Evolutionary conservation across 2,888 invertebrate genomes (phyloP).

Genomic region (Lagria hirta): DNA sequence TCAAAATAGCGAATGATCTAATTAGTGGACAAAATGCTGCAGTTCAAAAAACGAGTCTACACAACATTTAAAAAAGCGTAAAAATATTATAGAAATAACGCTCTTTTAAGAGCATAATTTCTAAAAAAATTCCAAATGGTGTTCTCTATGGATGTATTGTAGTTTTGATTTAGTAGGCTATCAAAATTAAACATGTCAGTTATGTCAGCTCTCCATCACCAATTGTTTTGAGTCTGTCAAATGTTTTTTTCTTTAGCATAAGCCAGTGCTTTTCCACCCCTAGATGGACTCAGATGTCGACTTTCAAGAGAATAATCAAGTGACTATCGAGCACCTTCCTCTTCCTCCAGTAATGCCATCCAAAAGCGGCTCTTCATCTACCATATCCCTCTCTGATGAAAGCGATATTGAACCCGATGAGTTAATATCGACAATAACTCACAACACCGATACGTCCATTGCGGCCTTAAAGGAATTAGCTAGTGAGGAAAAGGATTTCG

Average conservation of each 20-base stretch:
- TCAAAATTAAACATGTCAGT: no score
- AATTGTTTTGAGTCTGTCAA: not conserved
- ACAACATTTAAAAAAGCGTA: no score
- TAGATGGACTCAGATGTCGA: conserved; percentile 35
- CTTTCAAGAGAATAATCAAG: conserved; percentile 28
- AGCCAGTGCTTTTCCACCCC: conserved; percentile 14
- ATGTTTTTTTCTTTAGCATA: no score
- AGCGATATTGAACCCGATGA: conserved; percentile 66
- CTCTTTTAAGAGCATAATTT: no score
- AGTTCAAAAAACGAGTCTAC: no score
- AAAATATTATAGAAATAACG: no score
- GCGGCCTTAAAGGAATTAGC: conserved; percentile 70
- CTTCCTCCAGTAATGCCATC: conserved; percentile 11
- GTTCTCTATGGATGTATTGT: no score
- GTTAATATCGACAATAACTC: conserved; percentile 66
- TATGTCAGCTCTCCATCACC: no score
- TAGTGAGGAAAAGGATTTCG: conserved; percentile 55
- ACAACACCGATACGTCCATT: conserved; percentile 69
- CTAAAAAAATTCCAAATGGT: no score
- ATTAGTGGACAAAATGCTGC: no score
- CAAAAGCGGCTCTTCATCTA: conserved; percentile 26
- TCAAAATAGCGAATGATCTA: no score
- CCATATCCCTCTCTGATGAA: conserved; percentile 52
- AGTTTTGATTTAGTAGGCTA: no score
- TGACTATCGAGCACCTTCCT: conserved; percentile 22